Evolutionary conservation across 2,888 invertebrate genomes (phyloP).

Genomic region (Epiperipatus broadwayi): DNA sequence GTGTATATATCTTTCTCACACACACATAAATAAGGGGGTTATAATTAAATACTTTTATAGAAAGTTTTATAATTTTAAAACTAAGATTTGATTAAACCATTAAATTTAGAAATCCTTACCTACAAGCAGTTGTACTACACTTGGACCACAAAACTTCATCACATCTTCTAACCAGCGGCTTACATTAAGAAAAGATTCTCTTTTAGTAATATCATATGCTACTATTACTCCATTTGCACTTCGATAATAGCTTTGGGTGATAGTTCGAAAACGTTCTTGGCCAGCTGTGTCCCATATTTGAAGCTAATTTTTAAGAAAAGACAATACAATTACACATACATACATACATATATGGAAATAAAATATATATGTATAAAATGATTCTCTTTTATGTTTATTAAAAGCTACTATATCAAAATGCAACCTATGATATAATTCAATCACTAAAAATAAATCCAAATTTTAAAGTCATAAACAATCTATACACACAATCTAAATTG

Average conservation of each 20-base stretch:
- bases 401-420: no score
- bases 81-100: neutral
- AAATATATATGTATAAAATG: no score
- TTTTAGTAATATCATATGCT: slow-evolving; percentile 88
- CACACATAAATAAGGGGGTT: no score
- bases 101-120: no score
- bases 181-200: slow-evolving; percentile 70
- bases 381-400: neutral
- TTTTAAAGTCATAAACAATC: no score
- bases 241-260: slow-evolving; percentile 90
- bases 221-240: slow-evolving; percentile 91
- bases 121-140: slow-evolving; percentile 69
- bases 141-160: slow-evolving; percentile 72
- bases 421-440: no score
- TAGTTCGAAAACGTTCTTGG: slow-evolving; percentile 84
- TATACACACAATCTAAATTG: no score
- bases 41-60: no score
- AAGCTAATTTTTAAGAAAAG: slow-evolving; percentile 36
- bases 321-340: no score
- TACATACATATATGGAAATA: no score
- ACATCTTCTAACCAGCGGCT: slow-evolving; percentile 94
- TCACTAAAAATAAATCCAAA: no score
- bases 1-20: no score
- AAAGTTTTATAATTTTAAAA: neutral
- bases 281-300: slow-evolving; percentile 97